phyloP scores from a whole-genome alignment of 2,888 invertebrate genomes.

The Kuschelorhynchus macadamiae region DNA sequence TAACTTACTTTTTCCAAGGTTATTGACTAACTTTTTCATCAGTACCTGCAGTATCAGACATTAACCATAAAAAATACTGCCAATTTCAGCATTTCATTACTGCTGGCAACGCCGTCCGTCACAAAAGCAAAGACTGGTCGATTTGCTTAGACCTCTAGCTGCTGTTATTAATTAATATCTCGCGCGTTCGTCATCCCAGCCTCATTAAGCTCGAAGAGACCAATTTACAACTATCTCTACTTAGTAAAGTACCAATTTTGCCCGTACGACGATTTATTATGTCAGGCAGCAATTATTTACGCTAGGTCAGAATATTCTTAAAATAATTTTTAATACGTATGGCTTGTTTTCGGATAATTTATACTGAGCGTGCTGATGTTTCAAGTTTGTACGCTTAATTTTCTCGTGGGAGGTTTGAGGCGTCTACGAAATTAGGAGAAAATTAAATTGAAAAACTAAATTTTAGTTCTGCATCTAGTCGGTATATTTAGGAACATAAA shows the following conservation, averaged over 20 bases:
- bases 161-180: slow-evolving; percentile 65
- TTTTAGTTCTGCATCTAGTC: no score
- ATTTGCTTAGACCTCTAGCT: slow-evolving; percentile 63
- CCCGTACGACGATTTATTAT: slow-evolving; percentile 61
- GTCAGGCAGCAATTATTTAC: slow-evolving; percentile 54
- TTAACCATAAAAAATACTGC: no score
- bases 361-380: slow-evolving; percentile 27
- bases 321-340: slow-evolving; percentile 65
- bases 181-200: slow-evolving; percentile 62
- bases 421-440: not conserved
- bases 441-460: no score
- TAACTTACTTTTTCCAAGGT: no score
- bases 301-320: slow-evolving; percentile 57
- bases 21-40: no score
- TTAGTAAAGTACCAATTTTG: slow-evolving; percentile 60
- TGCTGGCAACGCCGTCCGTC: slow-evolving; percentile 57
- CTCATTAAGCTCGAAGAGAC: slow-evolving; percentile 64
- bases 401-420: slow-evolving; percentile 1
- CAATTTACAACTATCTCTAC: slow-evolving; percentile 65
- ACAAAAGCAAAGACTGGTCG: slow-evolving; percentile 61
- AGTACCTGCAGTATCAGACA: no score
- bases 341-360: slow-evolving; percentile 53
- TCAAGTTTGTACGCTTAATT: slow-evolving; percentile 22
- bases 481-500: no score
- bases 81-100: no score